A percentile compares a stretch with the other conserved stretches of the same genome.
Conservation (phyloP, 2,888 invertebrate genomes). For the Cacoxenus indagator region DNA sequence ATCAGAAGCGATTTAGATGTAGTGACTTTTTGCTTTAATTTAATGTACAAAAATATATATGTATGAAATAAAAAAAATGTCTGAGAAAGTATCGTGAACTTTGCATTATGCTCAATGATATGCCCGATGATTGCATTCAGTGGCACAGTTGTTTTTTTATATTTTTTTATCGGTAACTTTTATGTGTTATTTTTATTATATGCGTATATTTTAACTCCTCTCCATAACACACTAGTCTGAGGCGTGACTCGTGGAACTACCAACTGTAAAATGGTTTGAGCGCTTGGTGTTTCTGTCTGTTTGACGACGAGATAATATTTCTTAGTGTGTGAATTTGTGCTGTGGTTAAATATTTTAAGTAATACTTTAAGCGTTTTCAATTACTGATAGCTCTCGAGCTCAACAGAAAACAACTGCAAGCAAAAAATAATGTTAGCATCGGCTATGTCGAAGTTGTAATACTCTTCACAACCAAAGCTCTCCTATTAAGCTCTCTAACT, state of each 20-base stretch:
- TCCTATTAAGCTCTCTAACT: too few species aligned
- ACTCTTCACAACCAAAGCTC: too few species aligned
- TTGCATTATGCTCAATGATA: background rate
- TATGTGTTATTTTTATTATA: background rate
- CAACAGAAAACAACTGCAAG: background rate
- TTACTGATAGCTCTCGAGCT: background rate
- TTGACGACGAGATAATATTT: slow-evolving; percentile 2
- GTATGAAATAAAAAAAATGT: too few species aligned
- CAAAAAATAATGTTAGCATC: background rate
- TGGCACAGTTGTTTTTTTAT: background rate
- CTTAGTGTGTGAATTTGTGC: background rate
- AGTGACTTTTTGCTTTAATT: background rate
- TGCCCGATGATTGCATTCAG: background rate
- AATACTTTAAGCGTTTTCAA: background rate
- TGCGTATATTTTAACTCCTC: background rate
- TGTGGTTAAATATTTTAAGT: background rate
- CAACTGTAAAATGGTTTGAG: background rate
- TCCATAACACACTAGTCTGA: background rate
- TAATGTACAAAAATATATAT: background rate
- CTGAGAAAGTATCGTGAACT: slow-evolving; percentile 1
- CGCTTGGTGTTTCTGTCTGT: background rate
- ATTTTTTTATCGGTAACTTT: background rate
- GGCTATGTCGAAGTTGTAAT: background rate
- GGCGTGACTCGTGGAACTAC: background rate
- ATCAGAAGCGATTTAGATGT: background rate